phyloP scores from a whole-genome alignment of 2,113 vertebrate species.

The Sebastes fasciatus region DNA sequence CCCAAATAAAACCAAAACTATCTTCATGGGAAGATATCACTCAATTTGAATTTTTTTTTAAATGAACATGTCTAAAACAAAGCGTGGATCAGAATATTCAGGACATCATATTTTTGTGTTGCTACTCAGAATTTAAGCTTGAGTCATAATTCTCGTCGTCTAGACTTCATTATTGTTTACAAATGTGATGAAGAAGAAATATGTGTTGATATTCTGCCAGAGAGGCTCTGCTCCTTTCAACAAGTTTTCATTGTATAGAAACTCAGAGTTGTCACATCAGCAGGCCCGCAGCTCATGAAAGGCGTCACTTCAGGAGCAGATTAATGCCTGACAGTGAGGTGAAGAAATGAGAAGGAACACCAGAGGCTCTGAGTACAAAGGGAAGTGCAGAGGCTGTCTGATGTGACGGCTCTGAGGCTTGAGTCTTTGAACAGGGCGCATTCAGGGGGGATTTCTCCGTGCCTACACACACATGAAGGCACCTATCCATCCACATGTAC shows the following conservation, averaged over 20 bases:
- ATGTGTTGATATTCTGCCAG: background rate
- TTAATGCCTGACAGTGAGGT: slow-evolving; percentile 44
- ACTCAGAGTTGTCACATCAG: slow-evolving; percentile 53
- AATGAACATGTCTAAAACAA: background rate
- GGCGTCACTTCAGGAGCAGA: slow-evolving; percentile 46
- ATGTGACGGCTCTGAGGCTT: slow-evolving; percentile 38
- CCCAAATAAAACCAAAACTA: slow-evolving; percentile 17
- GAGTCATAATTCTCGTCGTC: no score
- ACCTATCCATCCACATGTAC: slow-evolving; percentile 4
- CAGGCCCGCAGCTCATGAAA: slow-evolving; percentile 42
- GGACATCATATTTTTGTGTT: background rate
- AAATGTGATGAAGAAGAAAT: background rate
- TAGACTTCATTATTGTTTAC: background rate
- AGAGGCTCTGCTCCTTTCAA: slow-evolving; percentile 20
- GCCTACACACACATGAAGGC: slow-evolving; percentile 16
- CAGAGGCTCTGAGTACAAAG: slow-evolving; percentile 46
- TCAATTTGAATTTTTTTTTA: background rate
- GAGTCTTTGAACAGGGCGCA: slow-evolving; percentile 42
- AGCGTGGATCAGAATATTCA: background rate
- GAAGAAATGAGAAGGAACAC: slow-evolving; percentile 32
- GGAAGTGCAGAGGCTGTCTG: slow-evolving; percentile 39
- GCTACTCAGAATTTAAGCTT: no score
- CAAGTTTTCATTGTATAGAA: slow-evolving; percentile 33
- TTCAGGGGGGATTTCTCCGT: slow-evolving; percentile 40
- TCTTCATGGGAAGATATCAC: slow-evolving; percentile 3